phyloP scores from a whole-genome alignment of 2,888 invertebrate species.

The Actias luna region DNA sequence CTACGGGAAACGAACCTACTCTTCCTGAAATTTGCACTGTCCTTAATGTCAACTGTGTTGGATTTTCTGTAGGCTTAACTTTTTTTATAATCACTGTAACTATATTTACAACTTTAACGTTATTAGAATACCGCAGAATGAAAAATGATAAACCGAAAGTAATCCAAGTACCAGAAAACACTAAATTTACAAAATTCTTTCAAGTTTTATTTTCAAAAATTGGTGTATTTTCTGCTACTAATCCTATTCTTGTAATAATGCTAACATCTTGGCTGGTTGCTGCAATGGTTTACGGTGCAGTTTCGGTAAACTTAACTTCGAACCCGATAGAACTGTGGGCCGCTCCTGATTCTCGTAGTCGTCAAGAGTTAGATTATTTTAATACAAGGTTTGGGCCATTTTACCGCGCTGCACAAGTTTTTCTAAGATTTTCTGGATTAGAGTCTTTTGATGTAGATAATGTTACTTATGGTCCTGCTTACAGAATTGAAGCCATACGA shows the following conservation, averaged over 20 bases:
- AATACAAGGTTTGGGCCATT: conserved; percentile 94
- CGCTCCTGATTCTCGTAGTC: conserved; percentile 88
- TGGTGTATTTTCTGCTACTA: conserved; percentile 83
- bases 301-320: conserved; percentile 87
- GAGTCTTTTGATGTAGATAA: conserved; percentile 61
- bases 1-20: conserved; percentile 65
- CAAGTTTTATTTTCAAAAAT: conserved; percentile 57
- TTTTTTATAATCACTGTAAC: conserved; percentile 69
- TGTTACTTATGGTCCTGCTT: conserved; percentile 89
- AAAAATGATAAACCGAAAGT: conserved; percentile 27
- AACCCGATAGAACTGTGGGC: conserved; percentile 98
- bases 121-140: conserved; percentile 36
- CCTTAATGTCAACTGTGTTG: conserved; percentile 82
- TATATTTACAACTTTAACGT: conserved; percentile 52
- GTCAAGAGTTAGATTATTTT: conserved; percentile 92
- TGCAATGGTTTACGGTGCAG: conserved; percentile 85
- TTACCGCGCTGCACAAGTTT: conserved; percentile 94
- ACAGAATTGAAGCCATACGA: conserved; percentile 87
- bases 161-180: conserved; percentile 28
- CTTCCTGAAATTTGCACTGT: conserved; percentile 78
- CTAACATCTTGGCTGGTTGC: conserved; percentile 82
- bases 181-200: conserved; percentile 45
- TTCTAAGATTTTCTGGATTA: conserved; percentile 85
- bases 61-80: conserved; percentile 83
- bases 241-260: conserved; percentile 85